phyloP scores from a whole-genome alignment of 2,888 invertebrate genomes.

The Nasonovia ribisnigri region DNA sequence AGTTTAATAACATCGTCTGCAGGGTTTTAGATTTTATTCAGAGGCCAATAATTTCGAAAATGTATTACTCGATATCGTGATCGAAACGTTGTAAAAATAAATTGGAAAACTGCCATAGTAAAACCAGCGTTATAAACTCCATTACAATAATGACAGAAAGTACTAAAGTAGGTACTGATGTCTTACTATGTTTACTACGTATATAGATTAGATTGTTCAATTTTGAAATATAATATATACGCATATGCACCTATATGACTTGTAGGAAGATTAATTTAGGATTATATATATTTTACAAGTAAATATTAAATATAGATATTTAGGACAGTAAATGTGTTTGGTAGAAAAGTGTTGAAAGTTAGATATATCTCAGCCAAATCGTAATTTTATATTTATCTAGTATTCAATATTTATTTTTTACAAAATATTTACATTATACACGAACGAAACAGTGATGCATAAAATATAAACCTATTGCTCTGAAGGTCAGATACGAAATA shows the following conservation, averaged over 20 bases:
- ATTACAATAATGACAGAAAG: background rate
- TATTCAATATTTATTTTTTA: background rate
- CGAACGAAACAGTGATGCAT: background rate
- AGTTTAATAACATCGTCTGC: background rate
- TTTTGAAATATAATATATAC: background rate
- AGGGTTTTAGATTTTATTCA: background rate
- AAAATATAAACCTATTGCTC: background rate
- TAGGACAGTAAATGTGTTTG: background rate
- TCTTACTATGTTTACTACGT: background rate
- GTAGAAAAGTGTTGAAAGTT: background rate
- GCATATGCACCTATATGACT: background rate
- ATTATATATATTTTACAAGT: background rate
- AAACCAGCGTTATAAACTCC: background rate
- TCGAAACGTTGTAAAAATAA: slow-evolving; percentile 10
- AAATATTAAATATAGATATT: background rate
- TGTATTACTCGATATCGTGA: background rate
- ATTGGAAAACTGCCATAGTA: background rate
- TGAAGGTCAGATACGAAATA: background rate
- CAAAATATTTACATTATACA: background rate
- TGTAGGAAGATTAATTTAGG: background rate
- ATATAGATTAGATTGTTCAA: background rate
- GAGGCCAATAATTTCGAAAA: background rate
- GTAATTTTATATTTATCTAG: background rate
- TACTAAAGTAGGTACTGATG: too few species aligned
- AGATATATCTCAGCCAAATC: background rate